Conservation (phyloP, 2,113 vertebrate species). For the Antechinus flavipes region DNA sequence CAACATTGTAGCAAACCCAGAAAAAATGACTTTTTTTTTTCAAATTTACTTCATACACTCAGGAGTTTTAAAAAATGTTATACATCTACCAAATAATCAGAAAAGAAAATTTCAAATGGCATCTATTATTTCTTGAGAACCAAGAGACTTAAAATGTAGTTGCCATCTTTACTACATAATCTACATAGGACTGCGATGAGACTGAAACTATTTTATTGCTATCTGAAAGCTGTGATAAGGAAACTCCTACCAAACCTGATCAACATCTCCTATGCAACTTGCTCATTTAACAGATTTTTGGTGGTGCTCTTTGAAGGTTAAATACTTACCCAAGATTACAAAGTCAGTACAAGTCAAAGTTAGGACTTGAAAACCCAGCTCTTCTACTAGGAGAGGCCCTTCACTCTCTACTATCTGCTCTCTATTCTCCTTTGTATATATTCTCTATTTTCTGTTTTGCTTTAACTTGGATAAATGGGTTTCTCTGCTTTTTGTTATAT, state of each 20-base stretch:
- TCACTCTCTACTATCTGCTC: neutral
- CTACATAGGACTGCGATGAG: neutral
- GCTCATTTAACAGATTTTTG: neutral
- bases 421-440: neutral
- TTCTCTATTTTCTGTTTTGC: neutral
- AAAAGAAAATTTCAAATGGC: conserved; percentile 20
- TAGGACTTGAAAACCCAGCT: neutral
- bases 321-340: neutral
- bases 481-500: neutral
- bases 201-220: neutral
- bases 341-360: too few relatives aligned
- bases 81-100: neutral
- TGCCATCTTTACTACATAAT: neutral
- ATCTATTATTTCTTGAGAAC: neutral
- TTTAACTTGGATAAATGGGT: neutral
- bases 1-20: conserved; percentile 14
- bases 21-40: conserved; percentile 19
- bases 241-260: neutral
- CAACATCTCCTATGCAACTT: neutral
- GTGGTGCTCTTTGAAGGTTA: neutral
- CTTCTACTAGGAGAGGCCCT: neutral
- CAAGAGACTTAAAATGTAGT: neutral
- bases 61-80: conserved; percentile 2
- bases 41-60: conserved; percentile 35
- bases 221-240: neutral